Conservation (phyloP, 2,888 invertebrate genomes). For the Agonopterix alstromeriana region DNA sequence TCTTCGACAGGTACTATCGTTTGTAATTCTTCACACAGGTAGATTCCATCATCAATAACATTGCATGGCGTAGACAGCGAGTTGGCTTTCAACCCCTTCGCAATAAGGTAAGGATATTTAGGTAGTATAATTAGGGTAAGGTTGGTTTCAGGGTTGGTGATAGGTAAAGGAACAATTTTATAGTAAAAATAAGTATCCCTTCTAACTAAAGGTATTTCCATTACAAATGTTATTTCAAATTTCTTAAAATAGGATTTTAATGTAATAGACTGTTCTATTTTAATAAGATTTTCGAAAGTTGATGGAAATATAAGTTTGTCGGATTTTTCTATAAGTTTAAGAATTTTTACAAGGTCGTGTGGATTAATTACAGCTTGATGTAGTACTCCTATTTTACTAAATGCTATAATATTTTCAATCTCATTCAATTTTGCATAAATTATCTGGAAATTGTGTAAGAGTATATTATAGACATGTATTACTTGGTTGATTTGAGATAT, state of each 20-base stretch:
- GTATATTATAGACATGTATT: constrained; percentile 4
- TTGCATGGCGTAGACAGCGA: constrained; percentile 11
- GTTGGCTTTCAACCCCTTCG: constrained; percentile 10
- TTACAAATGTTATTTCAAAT: constrained; percentile 14
- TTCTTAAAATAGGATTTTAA: constrained; percentile 12
- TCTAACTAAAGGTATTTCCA: constrained; percentile 11
- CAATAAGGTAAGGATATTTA: constrained; percentile 14
- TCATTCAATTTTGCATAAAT: constrained; percentile 7
- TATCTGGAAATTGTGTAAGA: constrained; percentile 7
- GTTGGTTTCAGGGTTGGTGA: constrained; percentile 3
- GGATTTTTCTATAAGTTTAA: constrained; percentile 3
- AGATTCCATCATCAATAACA: constrained; percentile 3
- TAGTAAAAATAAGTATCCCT: constrained; percentile 8
- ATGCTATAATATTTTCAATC: constrained; percentile 10
- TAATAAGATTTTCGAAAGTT: constrained; percentile 11
- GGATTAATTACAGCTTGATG: constrained; percentile 3
- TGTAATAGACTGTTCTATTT: constrained; percentile 11
- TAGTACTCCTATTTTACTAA: constrained; percentile 9
- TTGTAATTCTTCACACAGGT: neutral
- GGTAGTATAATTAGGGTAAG: constrained; percentile 9
- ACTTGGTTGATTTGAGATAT: neutral
- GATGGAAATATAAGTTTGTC: constrained; percentile 8
- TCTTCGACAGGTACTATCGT: constrained; percentile 1
- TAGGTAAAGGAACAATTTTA: constrained; percentile 10
- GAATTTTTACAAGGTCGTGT: neutral